phyloP scores from a whole-genome alignment of 2,113 vertebrate genomes.

The Stigmatopora argus region DNA sequence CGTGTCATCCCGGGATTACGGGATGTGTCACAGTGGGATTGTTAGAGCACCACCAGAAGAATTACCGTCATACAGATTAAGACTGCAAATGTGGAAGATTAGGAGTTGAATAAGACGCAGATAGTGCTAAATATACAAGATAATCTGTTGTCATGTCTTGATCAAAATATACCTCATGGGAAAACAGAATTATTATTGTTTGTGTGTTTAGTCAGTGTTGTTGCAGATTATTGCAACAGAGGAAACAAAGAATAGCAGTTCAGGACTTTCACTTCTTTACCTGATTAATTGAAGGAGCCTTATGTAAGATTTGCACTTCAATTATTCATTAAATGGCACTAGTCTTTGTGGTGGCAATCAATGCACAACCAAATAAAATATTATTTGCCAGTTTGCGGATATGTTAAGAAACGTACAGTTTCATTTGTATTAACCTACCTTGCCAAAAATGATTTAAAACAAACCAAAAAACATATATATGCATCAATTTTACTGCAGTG shows the following conservation, averaged over 20 bases:
- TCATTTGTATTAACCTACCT: too few species aligned
- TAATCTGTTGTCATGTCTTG: conserved; percentile 50
- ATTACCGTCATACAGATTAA: conserved; percentile 40
- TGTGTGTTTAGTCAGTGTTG: not conserved
- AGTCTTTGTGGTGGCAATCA: too few species aligned
- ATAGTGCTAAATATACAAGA: conserved; percentile 62
- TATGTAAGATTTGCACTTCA: too few species aligned
- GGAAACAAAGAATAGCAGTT: conserved; percentile 5
- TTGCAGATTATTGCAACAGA: not conserved
- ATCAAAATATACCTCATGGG: conserved; percentile 44
- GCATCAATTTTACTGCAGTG: too few species aligned
- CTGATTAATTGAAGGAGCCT: not conserved
- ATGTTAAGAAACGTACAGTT: too few species aligned
- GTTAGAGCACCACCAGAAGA: conserved; percentile 43
- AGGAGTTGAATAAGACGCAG: conserved; percentile 51
- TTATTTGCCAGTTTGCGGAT: too few species aligned
- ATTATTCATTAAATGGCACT: too few species aligned
- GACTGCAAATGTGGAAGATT: conserved; percentile 66
- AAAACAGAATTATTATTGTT: conserved; percentile 46
- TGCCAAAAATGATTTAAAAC: too few species aligned
- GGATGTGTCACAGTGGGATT: conserved; percentile 57
- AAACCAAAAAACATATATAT: too few species aligned
- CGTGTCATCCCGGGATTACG: conserved; percentile 64
- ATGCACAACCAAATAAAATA: too few species aligned
- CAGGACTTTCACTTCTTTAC: not conserved